Percentiles rank a stretch among this genome's conserved stretches.
Evolutionary conservation across 1,140 invertebrate species (phyloP).

Genomic region (Zaprionus davidi): DNA sequence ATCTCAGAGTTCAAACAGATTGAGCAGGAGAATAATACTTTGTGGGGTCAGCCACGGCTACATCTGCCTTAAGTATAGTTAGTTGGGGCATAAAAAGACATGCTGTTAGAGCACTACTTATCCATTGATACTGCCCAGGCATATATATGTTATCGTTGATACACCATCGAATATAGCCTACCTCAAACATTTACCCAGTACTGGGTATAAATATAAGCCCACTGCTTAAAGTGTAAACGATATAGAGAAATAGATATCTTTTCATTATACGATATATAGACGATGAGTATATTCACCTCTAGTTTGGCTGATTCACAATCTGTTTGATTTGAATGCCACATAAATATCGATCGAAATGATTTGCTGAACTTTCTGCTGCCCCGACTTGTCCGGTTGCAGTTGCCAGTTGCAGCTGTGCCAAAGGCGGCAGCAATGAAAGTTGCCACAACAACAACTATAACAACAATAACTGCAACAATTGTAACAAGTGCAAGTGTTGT

Average conservation of each 20-base stretch:
- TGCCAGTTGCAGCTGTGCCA: constrained; percentile 21
- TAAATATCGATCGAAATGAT: constrained; percentile 22
- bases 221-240: neutral
- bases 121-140: too few species aligned
- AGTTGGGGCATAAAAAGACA: too few species aligned
- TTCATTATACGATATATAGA: neutral
- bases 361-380: constrained; percentile 24
- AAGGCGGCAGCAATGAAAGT: constrained; percentile 55
- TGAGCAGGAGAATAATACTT: too few species aligned
- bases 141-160: too few species aligned
- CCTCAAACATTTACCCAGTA: too few species aligned
- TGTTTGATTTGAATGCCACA: constrained; percentile 20
- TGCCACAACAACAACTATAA: constrained; percentile 11
- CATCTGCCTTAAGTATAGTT: too few species aligned
- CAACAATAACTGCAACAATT: neutral
- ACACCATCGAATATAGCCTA: too few species aligned
- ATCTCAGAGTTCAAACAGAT: too few species aligned
- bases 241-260: neutral
- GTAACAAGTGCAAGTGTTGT: constrained; percentile 1
- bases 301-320: neutral
- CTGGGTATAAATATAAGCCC: neutral
- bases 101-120: too few species aligned
- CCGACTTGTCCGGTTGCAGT: constrained; percentile 4
- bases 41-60: too few species aligned
- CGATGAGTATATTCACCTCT: neutral